These are phyloP conservation scores for Trichoplusia ni DNA, from an alignment of 1,140 invertebrate genomes.

Conservation along the genomic window DNA sequence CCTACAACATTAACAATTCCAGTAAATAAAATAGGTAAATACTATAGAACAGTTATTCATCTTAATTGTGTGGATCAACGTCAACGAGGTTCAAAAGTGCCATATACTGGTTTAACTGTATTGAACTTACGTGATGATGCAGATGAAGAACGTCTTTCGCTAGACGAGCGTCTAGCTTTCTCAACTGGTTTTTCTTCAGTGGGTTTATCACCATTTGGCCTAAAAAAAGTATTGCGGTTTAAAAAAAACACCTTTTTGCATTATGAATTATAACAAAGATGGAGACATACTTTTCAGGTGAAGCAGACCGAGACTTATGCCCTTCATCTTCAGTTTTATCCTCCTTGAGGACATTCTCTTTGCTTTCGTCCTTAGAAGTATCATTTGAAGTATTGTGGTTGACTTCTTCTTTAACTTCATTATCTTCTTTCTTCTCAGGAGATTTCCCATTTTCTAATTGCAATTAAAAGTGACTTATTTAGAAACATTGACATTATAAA, in stretches of 20 bases:
- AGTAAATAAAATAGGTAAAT: neutral
- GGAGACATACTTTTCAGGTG: conserved; percentile 61
- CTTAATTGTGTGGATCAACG: neutral
- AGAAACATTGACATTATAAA: neutral
- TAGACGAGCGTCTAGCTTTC: conserved; percentile 60
- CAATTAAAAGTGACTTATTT: neutral
- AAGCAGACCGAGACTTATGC: conserved; percentile 66
- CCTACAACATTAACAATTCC: conserved; percentile 40
- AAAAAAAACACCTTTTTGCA: too few species aligned
- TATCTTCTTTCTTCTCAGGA: conserved; percentile 76
- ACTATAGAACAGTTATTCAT: neutral
- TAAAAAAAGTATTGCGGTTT: neutral
- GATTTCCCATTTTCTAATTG: conserved; percentile 74
- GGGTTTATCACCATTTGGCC: conserved; percentile 54
- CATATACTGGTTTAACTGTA: neutral
- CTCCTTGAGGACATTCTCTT: conserved; percentile 8
- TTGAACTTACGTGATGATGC: conserved; percentile 66
- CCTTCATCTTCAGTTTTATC: conserved; percentile 40
- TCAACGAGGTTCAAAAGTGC: neutral
- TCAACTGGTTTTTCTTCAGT: conserved; percentile 60
- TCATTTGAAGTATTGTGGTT: conserved; percentile 18
- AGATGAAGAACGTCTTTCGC: conserved; percentile 66
- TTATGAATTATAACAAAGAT: too few species aligned
- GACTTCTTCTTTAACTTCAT: conserved; percentile 44
- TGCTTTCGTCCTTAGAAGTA: conserved; percentile 5